These are phyloP conservation scores for Lerista edwardsae DNA, from an alignment of 2,797 vertebrate species.

Conservation along the genomic window DNA sequence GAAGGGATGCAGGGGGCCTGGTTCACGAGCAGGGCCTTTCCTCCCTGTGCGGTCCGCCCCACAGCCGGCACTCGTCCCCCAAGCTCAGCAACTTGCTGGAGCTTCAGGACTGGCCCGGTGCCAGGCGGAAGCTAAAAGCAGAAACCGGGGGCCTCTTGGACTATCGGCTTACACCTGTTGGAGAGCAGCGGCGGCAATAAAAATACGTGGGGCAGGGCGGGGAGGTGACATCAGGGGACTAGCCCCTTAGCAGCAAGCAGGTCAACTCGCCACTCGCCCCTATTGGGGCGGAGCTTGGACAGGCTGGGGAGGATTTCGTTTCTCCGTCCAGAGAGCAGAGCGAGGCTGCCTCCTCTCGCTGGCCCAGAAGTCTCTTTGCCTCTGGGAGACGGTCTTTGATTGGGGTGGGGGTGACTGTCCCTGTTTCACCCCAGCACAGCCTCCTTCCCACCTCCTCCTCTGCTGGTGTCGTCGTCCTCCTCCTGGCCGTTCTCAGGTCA, in stretches of 20 bases:
- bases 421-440: too few species aligned
- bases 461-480: too few species aligned
- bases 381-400: too few species aligned
- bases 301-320: neutral
- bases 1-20: neutral
- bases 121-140: slow-evolving; percentile 28
- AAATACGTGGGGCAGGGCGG: neutral
- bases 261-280: neutral
- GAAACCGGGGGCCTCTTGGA: neutral
- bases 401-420: too few species aligned
- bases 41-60: neutral
- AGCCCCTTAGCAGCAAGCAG: too few species aligned
- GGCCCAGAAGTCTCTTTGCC: too few species aligned
- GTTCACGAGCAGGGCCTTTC: too few species aligned
- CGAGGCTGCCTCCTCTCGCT: too few species aligned
- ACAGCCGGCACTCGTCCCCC: neutral
- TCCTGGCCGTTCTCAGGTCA: too few species aligned
- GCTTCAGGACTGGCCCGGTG: neutral
- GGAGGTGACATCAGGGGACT: neutral
- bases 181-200: neutral
- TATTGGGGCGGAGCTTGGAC: neutral
- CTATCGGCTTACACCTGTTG: slow-evolving; percentile 13
- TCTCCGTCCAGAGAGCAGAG: neutral
- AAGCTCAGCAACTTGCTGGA: neutral
- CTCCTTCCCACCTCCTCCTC: too few species aligned